Conservation (phyloP, 2,113 vertebrate genomes). For the Pipa parva region DNA sequence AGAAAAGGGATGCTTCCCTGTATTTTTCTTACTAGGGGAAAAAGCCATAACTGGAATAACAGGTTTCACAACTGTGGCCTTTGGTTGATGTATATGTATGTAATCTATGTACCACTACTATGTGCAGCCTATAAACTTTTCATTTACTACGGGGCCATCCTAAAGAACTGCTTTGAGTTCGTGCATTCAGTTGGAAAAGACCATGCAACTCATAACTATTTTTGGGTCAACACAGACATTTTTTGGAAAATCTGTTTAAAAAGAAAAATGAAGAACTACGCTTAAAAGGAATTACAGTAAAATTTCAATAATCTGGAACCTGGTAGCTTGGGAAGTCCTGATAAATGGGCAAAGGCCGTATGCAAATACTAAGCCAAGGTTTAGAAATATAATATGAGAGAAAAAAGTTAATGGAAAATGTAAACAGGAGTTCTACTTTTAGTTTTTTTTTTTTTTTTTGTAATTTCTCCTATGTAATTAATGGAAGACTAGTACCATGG, state of each 20-base stretch:
- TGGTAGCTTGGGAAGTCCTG: too few species aligned
- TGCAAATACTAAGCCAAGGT: too few species aligned
- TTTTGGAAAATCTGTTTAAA: constrained; percentile 1
- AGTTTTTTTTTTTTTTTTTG: too few species aligned
- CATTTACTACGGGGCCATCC: neutral
- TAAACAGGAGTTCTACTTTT: too few species aligned
- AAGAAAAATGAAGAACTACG: neutral
- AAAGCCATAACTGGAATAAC: constrained; percentile 40
- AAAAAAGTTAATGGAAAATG: too few species aligned
- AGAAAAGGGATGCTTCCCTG: neutral
- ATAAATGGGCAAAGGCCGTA: too few species aligned
- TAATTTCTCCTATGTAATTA: too few species aligned
- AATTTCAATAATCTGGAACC: too few species aligned
- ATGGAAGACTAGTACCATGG: too few species aligned
- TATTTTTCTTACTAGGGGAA: constrained; percentile 5
- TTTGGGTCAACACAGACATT: constrained; percentile 22
- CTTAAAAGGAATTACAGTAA: neutral
- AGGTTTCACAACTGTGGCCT: constrained; percentile 35
- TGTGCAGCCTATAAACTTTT: neutral
- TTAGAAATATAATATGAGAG: too few species aligned
- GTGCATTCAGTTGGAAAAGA: constrained; percentile 19
- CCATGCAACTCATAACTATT: constrained; percentile 11
- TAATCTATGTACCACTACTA: neutral
- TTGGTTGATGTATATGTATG: constrained; percentile 8
- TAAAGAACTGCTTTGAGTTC: neutral